phyloP scores from a whole-genome alignment of 2,797 vertebrate species.

The Manis pentadactyla region DNA sequence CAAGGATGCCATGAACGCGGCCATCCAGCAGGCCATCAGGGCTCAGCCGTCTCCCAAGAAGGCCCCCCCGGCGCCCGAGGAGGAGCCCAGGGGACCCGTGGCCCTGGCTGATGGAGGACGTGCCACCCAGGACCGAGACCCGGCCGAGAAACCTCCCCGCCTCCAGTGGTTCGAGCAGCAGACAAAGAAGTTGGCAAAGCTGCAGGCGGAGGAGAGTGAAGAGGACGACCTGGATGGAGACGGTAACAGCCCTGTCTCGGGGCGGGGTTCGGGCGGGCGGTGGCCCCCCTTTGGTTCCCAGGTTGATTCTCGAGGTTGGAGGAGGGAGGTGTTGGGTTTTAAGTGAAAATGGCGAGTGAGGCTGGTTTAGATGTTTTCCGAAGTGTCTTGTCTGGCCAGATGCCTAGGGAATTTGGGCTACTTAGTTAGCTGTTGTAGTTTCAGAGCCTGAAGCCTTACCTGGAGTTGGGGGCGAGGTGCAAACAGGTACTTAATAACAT shows the following conservation, averaged over 20 bases:
- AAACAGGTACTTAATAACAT: background rate
- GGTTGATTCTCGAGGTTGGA: background rate
- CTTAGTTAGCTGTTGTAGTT: background rate
- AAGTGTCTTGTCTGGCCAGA: background rate
- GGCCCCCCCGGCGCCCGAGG: background rate
- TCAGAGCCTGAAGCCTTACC: background rate
- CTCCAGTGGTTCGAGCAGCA: constrained; percentile 94
- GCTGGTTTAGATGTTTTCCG: background rate
- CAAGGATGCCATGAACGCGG: constrained; percentile 92
- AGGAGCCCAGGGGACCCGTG: background rate
- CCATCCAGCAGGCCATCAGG: constrained; percentile 93
- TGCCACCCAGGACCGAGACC: constrained; percentile 66
- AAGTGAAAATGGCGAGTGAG: background rate
- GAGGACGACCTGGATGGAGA: constrained; percentile 84
- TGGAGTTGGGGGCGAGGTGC: background rate
- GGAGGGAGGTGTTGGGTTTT: background rate
- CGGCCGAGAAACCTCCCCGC: constrained; percentile 88
- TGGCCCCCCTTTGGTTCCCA: background rate
- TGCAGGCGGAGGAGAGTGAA: constrained; percentile 80
- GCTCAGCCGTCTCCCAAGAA: constrained; percentile 89
- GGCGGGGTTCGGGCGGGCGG: too few species aligned
- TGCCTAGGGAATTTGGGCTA: background rate
- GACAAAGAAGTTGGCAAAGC: constrained; percentile 88
- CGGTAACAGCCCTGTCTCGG: constrained; percentile 75
- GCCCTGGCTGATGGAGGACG: background rate